These are phyloP conservation scores for Ahaetulla prasina DNA, from an alignment of 2,113 vertebrate genomes.

Conservation along the genomic window DNA sequence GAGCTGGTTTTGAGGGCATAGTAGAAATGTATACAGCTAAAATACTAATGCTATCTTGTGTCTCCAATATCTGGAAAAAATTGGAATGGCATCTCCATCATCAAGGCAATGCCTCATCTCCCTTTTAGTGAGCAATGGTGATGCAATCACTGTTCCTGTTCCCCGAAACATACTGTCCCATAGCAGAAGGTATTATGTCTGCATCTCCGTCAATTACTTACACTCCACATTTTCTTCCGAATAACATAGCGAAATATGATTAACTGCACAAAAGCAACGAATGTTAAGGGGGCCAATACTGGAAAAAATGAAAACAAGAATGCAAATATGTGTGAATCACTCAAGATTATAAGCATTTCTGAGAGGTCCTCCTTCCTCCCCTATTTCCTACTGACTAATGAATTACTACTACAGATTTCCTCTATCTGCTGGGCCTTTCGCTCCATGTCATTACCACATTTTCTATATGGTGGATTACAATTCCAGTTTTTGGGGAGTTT, in stretches of 20 bases:
- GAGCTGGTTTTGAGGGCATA: background rate
- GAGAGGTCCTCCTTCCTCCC: background rate
- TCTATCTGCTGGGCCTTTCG: background rate
- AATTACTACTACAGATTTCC: background rate
- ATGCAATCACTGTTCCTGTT: background rate
- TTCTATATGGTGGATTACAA: background rate
- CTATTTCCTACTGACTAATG: background rate
- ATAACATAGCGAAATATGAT: conserved; percentile 32
- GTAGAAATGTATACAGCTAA: background rate
- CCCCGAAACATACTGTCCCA: background rate
- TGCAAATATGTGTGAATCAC: background rate
- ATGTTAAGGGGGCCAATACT: conserved; percentile 53
- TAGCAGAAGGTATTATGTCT: background rate
- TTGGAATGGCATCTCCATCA: background rate
- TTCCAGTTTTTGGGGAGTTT: background rate
- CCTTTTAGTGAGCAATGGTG: too few species aligned
- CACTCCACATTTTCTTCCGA: conserved; percentile 59
- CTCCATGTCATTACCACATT: background rate
- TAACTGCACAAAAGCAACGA: conserved; percentile 46
- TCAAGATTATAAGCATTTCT: background rate
- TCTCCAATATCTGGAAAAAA: background rate
- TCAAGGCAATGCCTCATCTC: background rate
- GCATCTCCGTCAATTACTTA: conserved; percentile 33
- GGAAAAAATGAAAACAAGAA: conserved; percentile 16
- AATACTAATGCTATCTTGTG: background rate